Evolutionary conservation across 2,888 invertebrate species (phyloP), one percentile per base, ranked within the genome.

Genomic region (Latrodectus hesperus): DNA sequence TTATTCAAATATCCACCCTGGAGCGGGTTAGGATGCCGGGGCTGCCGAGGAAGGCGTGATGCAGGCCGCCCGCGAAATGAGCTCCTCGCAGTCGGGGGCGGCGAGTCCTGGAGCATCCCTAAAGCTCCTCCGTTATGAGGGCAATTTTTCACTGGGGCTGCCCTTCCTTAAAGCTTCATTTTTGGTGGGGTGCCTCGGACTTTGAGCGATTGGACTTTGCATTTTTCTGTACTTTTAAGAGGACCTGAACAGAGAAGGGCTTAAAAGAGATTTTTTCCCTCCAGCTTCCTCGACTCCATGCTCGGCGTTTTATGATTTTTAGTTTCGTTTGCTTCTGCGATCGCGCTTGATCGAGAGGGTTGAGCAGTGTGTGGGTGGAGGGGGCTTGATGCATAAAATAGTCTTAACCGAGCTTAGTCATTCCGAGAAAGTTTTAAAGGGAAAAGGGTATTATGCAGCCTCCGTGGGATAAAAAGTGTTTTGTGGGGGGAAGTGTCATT

Each of bases 381-480:
- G 26, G 38, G 53, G 52, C 75, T 72, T 60, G 81, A 87, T 81
- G 81, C 75, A 77, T 87, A 87, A 87, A 74, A 71, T 55, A 68
- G 81, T 77, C 86, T 87, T 87, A 87, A 87, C 81, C 67, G 72
- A 82, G 86, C 81, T 87, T 87, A 84, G 74, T 74, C 73, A 74
- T 74, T 53, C 52, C 52, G 16, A 60, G 55, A 51, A 12, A 77
- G 53, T 76, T 77, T 16, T 26, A 81, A 74, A 70, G 81, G 73
- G 52, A 22, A 67, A n/a, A 65, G 55, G 67, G 65, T 26, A 52
- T 14, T 22, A 70, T 26, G 64, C 55, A 55, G 71, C 16, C 17
- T 52, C 16, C 17, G 38, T 12, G 53, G 16, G n/a, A 53, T 67
- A 68, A 70, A 53, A 70, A 55, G 51, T n/a, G 16, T n/a, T 49